Base-by-base conservation (phyloP, 1,140 invertebrate species). In the Archivesica marissinica region DNA sequence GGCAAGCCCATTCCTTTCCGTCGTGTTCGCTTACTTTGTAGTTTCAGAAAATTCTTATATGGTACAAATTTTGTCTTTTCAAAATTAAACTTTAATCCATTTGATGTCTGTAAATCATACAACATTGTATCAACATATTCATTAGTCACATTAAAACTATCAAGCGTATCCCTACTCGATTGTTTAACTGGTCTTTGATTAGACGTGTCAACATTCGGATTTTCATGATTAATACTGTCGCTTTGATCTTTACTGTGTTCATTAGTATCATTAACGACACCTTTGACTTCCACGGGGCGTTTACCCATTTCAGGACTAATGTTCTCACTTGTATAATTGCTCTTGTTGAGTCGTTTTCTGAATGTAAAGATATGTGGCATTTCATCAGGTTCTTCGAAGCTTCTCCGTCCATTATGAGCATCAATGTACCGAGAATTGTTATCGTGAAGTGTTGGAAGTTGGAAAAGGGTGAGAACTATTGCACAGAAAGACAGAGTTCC, bases 61-160 rank as follows among this genome's bases (percentile, higher is more conserved):
- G 74, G 20, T n/a, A 78, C 75, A 13, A 35, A 33, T 23, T 52
- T 66, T 7, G 64, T 78, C 44, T 78, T 85, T 39, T 85, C 82
- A 77, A 85, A 85, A 52, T 85, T 85, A 44, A 85, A 85, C 33
- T 85, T 85, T 50, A 85, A 54, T 68, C 82, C 82, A 39, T 85
- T 85, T 47, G 82, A 64, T 30, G 74, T 76, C 33, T 85, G 82
- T 41, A 85, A 56, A 11, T 20, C 54, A 33, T 85, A 11, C 56
- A 85, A 70, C 61, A 85, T 38, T 9, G 28, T 76, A 56, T 85
- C 82, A 47, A 85, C 82, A 28, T 47, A 44, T 17, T 47, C 30
- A 70, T 76, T 68, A 15, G 82, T 68, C 6, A 77, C 13, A 77
- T 85, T 85, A 23, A 38, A 56, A 78, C 39, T 54, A n/a, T 13